phyloP scores from a whole-genome alignment of 2,888 invertebrate genomes.

The Mycalesis mineus region DNA sequence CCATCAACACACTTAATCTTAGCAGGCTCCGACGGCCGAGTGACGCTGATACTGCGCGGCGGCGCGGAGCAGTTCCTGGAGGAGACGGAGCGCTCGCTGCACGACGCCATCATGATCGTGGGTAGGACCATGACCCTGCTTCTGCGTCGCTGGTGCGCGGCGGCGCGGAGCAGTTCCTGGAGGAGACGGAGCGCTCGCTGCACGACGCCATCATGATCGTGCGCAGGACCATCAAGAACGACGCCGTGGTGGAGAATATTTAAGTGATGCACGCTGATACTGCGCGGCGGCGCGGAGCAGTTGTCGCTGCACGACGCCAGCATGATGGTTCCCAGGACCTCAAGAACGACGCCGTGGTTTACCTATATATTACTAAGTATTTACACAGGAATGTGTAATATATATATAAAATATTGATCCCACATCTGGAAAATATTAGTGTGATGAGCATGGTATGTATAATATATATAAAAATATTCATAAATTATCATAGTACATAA shows the following conservation, averaged over 20 bases:
- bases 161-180: conserved; percentile 98
- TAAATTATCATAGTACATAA: too few relatives aligned
- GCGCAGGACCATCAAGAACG: conserved; percentile 96
- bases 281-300: conserved; percentile 98
- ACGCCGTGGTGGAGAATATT: conserved; percentile 95
- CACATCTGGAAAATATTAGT: too few relatives aligned
- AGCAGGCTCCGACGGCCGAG: conserved; percentile 93
- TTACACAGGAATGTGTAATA: too few relatives aligned
- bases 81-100: conserved; percentile 98
- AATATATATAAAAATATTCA: too few relatives aligned
- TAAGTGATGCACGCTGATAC: conserved; percentile 95
- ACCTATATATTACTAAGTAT: too few relatives aligned
- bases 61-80: conserved; percentile 99
- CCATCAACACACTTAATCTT: too few relatives aligned
- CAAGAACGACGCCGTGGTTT: too few relatives aligned
- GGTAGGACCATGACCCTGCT: conserved; percentile 93
- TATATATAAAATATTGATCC: too few relatives aligned
- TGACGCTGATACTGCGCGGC: conserved; percentile 97
- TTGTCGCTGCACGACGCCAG: conserved; percentile 99
- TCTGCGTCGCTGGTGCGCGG: conserved; percentile 98
- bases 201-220: conserved; percentile 99
- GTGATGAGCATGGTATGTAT: too few relatives aligned
- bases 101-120: conserved; percentile 99
- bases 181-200: conserved; percentile 98
- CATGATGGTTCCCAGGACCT: too few relatives aligned